Evolutionary conservation across 2,888 invertebrate genomes (phyloP).

Genomic region (Drosophila helvetica): DNA sequence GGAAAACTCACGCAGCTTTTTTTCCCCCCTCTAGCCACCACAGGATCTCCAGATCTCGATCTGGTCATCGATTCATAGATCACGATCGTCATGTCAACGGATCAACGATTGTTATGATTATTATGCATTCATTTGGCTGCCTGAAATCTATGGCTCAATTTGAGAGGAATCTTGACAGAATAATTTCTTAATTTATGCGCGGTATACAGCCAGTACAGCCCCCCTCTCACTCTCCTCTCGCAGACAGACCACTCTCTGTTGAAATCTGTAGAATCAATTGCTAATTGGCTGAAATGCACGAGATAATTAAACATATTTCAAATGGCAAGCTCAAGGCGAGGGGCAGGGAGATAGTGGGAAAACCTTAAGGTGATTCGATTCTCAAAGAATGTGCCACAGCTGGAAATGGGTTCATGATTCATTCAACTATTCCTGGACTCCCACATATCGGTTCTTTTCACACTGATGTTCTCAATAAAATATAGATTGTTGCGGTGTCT

Average conservation of each 20-base stretch:
- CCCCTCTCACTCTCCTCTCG: background rate
- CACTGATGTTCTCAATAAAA: background rate
- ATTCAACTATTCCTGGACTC: background rate
- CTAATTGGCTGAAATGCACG: constrained; percentile 34
- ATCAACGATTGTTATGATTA: constrained; percentile 41
- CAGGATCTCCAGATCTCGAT: constrained; percentile 14
- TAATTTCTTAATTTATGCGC: constrained; percentile 75
- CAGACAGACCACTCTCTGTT: background rate
- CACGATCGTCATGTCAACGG: constrained; percentile 64
- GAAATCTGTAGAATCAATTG: constrained; percentile 17
- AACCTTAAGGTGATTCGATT: background rate
- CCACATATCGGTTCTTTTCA: background rate
- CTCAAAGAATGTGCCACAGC: background rate
- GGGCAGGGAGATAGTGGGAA: background rate
- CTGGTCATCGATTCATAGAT: constrained; percentile 44
- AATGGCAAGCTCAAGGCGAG: background rate
- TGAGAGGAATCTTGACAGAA: constrained; percentile 63
- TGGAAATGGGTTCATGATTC: background rate
- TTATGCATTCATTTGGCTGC: constrained; percentile 42
- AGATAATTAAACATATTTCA: constrained; percentile 20
- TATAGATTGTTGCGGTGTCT: background rate
- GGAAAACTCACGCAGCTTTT: constrained; percentile 64
- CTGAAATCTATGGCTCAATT: constrained; percentile 53
- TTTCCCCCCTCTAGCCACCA: constrained; percentile 27
- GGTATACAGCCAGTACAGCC: constrained; percentile 1